Evolutionary conservation across 2,797 vertebrate genomes (phyloP).

Genomic region (Eulemur coronatus): DNA sequence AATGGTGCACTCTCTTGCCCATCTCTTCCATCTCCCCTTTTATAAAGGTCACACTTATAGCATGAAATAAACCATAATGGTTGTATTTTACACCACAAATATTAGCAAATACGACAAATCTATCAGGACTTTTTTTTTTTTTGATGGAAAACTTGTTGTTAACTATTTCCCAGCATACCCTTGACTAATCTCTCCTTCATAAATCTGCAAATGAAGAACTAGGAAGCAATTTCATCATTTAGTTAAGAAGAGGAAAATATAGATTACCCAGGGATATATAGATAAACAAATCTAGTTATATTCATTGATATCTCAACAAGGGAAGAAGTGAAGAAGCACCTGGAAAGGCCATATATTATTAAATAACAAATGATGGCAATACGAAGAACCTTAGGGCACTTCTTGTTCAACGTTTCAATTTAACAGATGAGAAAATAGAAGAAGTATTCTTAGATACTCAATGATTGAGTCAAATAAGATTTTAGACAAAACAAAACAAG

Average conservation of each 20-base stretch:
- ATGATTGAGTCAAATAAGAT: not conserved
- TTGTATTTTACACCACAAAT: not conserved
- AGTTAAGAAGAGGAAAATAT: not conserved
- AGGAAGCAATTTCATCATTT: not conserved
- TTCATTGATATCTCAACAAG: not conserved
- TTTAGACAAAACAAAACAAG: not conserved
- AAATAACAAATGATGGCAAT: not conserved
- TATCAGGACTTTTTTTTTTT: rapidly evolving
- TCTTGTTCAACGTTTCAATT: not conserved
- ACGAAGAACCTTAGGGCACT: not conserved
- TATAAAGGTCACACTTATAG: not conserved
- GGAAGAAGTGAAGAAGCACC: not conserved
- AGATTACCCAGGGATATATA: not conserved
- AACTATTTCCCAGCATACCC: not conserved
- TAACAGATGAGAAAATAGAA: not conserved
- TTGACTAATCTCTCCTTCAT: not conserved
- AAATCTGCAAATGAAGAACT: not conserved
- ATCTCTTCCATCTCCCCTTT: not conserved
- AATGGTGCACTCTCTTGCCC: not conserved
- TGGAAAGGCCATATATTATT: not conserved
- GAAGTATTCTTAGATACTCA: not conserved
- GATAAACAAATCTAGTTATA: not conserved
- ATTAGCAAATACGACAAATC: not conserved
- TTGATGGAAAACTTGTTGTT: not conserved
- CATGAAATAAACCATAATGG: not conserved